These are phyloP conservation scores for Bettongia penicillata DNA, from an alignment of 2,113 vertebrate species.

Conservation along the genomic window DNA sequence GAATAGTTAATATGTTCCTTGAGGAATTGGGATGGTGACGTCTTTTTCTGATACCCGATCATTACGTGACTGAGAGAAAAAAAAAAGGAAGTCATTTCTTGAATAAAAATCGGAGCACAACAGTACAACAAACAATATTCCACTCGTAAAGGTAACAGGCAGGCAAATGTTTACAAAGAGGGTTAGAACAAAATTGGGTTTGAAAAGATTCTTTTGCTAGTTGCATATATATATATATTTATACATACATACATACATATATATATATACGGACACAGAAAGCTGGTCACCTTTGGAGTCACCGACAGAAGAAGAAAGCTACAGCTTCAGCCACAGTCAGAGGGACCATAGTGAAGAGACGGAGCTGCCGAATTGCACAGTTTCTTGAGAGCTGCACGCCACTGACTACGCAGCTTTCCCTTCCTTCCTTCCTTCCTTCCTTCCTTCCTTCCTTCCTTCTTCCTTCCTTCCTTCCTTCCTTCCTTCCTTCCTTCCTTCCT, in stretches of 20 bases:
- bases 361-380: conserved; percentile 54
- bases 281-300: conserved; percentile 86
- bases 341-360: conserved; percentile 87
- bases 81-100: conserved; percentile 91
- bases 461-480: conserved; percentile 23
- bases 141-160: conserved; percentile 89
- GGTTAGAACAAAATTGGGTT: conserved; percentile 82
- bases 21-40: conserved; percentile 97
- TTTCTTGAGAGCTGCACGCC: conserved; percentile 74
- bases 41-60: conserved; percentile 93
- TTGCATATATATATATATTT: conserved; percentile 79
- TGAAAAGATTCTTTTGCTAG: conserved; percentile 83
- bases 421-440: conserved; percentile 53
- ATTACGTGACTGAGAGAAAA: conserved; percentile 91
- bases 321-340: conserved; percentile 85
- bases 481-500: conserved; percentile 4
- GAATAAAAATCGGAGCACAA: conserved; percentile 95
- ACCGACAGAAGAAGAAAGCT: conserved; percentile 83
- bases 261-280: conserved; percentile 84
- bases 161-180: conserved; percentile 88
- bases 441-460: neutral
- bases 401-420: conserved; percentile 74
- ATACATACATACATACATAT: conserved; percentile 80
- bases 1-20: conserved; percentile 94
- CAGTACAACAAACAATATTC: conserved; percentile 90